Evolutionary conservation across 2,797 vertebrate genomes (phyloP), one percentile per base, ranked within the genome.

Genomic region (Peromyscus attwateri): DNA sequence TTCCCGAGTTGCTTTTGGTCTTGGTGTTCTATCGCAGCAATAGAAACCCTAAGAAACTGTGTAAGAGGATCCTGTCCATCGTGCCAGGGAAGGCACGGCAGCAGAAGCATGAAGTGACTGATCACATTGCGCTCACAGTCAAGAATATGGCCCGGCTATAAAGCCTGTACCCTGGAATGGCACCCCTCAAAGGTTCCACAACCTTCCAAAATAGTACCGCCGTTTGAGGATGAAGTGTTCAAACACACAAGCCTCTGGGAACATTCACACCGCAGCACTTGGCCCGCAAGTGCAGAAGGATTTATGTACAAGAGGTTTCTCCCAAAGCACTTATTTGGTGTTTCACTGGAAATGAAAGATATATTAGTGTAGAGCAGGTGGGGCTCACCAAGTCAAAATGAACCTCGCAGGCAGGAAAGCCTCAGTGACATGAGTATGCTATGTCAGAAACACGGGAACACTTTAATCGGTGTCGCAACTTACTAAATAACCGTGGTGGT

Each of bases 391-490:
- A 73, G 77, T 31, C 21, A 16, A 82, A 91, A 75, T 52, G 62
- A 96, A 92, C 75, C 43, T 94, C 10, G 76, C 31, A 40, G 27
- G 76, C 31, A 40, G 27, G 12, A 60, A 77, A 93, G 66, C 13
- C 77, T 79, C 21, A 1, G 70, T 77, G 27, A 31, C 43, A 4
- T 29, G 16, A 14, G 27, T 27, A 1, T 29, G 27, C 27, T 46
- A 46, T 1, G 6, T 77, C 73, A 76, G 73, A 46, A 76, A 76
- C 40, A 43, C 2, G 1, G 27, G 40, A 76, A 29, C 73, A 25
- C 40, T 46, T 43, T 14, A 11, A 12, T 13, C 0, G 23, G 6
- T 27, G 6, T 75, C 40, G 43, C 37, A 43, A 14, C 40, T 75
- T 14, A 23, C 37, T 43, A 25, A 75, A 12, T 25, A 27, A 27